phyloP scores from a whole-genome alignment of 2,113 vertebrate genomes.

The Peromyscus leucopus region DNA sequence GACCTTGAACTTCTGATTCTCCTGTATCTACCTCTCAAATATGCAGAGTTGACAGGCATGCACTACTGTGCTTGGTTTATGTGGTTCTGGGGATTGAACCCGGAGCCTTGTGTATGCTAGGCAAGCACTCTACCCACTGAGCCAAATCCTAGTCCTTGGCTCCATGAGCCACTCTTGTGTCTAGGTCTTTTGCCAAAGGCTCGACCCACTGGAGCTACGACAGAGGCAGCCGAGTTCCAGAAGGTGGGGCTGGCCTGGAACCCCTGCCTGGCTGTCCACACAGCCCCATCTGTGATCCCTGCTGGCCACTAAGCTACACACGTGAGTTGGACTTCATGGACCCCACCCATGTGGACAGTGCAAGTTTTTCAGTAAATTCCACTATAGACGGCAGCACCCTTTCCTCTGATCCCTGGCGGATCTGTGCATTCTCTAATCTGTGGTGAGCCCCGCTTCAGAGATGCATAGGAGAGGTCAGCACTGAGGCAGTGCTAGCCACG shows the following conservation, averaged over 20 bases:
- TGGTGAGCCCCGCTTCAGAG: accelerated
- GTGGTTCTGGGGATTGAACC: not conserved
- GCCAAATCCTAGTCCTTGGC: not conserved
- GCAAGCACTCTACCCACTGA: not conserved
- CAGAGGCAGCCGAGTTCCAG: not conserved
- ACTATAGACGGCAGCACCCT: not conserved
- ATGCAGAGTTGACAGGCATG: not conserved
- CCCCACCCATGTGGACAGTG: too few relatives aligned
- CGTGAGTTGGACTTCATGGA: not conserved
- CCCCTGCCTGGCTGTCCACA: too few relatives aligned
- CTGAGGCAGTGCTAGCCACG: accelerated
- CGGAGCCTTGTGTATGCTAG: not conserved
- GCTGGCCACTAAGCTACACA: not conserved
- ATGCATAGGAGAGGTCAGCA: accelerated
- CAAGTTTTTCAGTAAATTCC: not conserved
- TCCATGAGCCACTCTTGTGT: not conserved
- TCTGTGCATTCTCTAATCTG: accelerated
- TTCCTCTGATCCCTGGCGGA: accelerated
- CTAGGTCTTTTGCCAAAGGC: not conserved
- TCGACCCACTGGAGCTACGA: not conserved
- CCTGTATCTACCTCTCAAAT: too few relatives aligned
- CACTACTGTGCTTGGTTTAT: too few relatives aligned
- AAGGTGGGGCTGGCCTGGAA: not conserved
- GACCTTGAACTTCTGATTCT: not conserved
- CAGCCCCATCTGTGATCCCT: not conserved